Evolutionary conservation across 2,113 vertebrate genomes (phyloP).

Genomic region (Perccottus glenii): DNA sequence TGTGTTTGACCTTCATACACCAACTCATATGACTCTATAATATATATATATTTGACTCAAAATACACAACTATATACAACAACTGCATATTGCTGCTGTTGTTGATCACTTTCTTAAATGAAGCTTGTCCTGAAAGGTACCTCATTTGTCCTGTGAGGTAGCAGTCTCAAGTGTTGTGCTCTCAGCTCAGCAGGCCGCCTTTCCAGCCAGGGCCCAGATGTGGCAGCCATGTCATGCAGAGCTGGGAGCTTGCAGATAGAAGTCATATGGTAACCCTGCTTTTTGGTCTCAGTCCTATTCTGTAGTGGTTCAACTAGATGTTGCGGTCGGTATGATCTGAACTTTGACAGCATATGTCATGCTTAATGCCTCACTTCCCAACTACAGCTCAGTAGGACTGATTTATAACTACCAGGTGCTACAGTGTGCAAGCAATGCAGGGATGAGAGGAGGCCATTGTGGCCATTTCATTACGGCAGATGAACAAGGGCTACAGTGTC

Average conservation of each 20-base stretch:
- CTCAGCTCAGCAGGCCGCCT: slow-evolving; percentile 60
- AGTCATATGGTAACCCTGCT: slow-evolving; percentile 47
- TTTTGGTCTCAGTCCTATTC: slow-evolving; percentile 65
- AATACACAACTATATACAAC: slow-evolving; percentile 41
- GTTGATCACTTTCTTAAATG: slow-evolving; percentile 22
- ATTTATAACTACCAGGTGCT: slow-evolving; percentile 87
- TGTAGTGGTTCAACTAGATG: slow-evolving; percentile 75
- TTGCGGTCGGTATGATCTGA: slow-evolving; percentile 77
- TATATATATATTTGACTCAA: slow-evolving; percentile 66
- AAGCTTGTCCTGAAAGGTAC: not conserved
- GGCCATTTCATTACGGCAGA: slow-evolving; percentile 71
- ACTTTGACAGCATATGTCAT: slow-evolving; percentile 82
- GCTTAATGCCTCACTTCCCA: slow-evolving; percentile 85
- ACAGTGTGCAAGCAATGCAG: slow-evolving; percentile 61
- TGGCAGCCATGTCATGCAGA: slow-evolving; percentile 72
- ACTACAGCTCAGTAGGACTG: slow-evolving; percentile 77
- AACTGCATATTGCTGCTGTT: slow-evolving; percentile 20
- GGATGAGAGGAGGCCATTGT: slow-evolving; percentile 71
- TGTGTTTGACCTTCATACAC: slow-evolving; percentile 75
- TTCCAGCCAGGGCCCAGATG: slow-evolving; percentile 82
- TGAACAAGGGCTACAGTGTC: slow-evolving; percentile 70
- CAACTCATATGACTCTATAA: slow-evolving; percentile 69
- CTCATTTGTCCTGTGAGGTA: slow-evolving; percentile 17
- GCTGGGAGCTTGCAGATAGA: slow-evolving; percentile 75
- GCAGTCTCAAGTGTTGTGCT: slow-evolving; percentile 16